Evolutionary conservation across 2,113 vertebrate species (phyloP), one percentile per base, ranked within the genome.

Genomic region (Pithys albifrons): DNA sequence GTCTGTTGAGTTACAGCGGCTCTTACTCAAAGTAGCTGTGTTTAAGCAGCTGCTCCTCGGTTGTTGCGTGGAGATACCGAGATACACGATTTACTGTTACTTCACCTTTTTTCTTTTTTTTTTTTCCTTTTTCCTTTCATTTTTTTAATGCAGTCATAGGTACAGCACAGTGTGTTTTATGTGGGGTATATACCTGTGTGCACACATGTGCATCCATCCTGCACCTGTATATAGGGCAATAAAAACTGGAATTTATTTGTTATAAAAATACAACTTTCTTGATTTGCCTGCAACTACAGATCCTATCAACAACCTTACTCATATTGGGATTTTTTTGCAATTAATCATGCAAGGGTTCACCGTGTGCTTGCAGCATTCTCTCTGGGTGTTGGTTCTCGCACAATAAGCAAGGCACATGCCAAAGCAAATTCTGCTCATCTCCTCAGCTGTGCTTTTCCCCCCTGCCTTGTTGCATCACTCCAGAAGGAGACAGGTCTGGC

Each of bases 121-220:
- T 43, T 13, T 43, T 43, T 43, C 41, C 41, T 43, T 43, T 43
- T 43, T 43, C 41, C 41, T 43, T 54, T 37, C 20, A 19, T 33
- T 46, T 67, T 39, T 35, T 31, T 1, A 9, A 3, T 16, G 8
- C 31, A 35, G 7, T 46, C 2, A 1, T 8, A 28, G 10, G 9
- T 27, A 7, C 28, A 19, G 29, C 20, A 10, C 2, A 0, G 15
- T 0, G 1, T 9, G 6, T 67, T 62, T 75, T 45, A 41, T 5
- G 7, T 6, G 52, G 12, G 6, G 9, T 37, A 6, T 10, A 22
- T 11, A 58, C 12, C 2, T 20, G 12, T 0, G 0, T 19, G 29
- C 2, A 1, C 13, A 11, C 19, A 6, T 2, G 4, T 13, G 9
- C 15, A 10, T 25, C 35, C 31, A 16, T 1, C 2, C 37, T n/a